Percentiles rank a stretch among this genome's conserved stretches.
phyloP scores from a whole-genome alignment of 2,113 vertebrate species.

The Gallinago jamesoni region DNA sequence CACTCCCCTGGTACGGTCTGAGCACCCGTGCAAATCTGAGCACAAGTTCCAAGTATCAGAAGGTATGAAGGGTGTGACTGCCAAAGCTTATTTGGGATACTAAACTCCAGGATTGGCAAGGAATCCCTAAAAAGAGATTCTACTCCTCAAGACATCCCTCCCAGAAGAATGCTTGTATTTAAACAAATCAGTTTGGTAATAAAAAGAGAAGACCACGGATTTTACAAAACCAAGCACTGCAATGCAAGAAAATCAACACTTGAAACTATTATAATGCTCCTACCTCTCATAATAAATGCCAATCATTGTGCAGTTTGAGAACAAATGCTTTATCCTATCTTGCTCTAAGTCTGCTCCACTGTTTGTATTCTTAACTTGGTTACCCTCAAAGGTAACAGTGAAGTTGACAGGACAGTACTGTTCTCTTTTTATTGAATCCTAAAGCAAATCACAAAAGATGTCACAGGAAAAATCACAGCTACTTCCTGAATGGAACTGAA shows the following conservation, averaged over 20 bases:
- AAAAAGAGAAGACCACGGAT: neutral
- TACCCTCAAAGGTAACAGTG: neutral
- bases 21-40: neutral
- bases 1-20: neutral
- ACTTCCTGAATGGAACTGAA: neutral
- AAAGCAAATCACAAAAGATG: neutral
- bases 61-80: neutral
- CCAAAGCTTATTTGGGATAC: neutral
- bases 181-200: neutral
- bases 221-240: neutral
- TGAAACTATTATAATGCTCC: neutral
- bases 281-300: neutral
- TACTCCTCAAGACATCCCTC: neutral
- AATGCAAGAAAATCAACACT: neutral
- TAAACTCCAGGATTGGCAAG: neutral
- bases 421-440: neutral
- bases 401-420: neutral
- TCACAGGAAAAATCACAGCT: neutral
- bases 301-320: neutral
- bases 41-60: neutral
- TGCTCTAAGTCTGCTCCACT: neutral
- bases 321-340: neutral
- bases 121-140: neutral
- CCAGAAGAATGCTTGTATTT: neutral
- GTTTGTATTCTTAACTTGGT: neutral